Evolutionary conservation across 2,797 vertebrate species (phyloP).

Genomic region (Gymnoscopelus braueri): DNA sequence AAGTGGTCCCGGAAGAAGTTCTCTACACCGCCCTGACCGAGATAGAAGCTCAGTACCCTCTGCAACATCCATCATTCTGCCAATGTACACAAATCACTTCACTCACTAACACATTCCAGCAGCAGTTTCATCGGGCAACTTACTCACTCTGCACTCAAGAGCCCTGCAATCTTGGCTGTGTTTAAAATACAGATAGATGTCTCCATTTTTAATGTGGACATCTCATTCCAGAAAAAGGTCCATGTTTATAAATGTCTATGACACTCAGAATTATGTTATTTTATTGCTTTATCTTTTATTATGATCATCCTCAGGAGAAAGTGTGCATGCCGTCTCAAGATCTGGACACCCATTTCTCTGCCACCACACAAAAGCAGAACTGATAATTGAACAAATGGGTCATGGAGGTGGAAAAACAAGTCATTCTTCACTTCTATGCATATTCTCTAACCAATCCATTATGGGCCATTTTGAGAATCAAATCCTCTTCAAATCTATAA

Average conservation of each 20-base stretch:
- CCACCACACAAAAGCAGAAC: not conserved
- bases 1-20: too few species aligned
- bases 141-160: slow-evolving; percentile 1
- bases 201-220: not conserved
- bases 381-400: too few species aligned
- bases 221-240: not conserved
- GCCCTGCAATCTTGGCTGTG: not conserved
- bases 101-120: not conserved
- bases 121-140: not conserved
- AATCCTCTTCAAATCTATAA: not conserved
- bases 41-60: too few species aligned
- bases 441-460: not conserved
- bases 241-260: not conserved
- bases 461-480: not conserved
- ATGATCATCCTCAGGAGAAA: not conserved
- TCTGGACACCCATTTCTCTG: slow-evolving; percentile 23
- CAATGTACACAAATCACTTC: not conserved
- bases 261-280: not conserved
- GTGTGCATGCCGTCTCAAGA: not conserved
- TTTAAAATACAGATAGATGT: not conserved
- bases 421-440: too few species aligned
- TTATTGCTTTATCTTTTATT: not conserved
- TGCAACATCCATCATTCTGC: slow-evolving; percentile 5
- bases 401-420: too few species aligned
- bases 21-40: too few species aligned